phyloP scores from a whole-genome alignment of 2,113 vertebrate genomes.

The Eubucco bourcierii region DNA sequence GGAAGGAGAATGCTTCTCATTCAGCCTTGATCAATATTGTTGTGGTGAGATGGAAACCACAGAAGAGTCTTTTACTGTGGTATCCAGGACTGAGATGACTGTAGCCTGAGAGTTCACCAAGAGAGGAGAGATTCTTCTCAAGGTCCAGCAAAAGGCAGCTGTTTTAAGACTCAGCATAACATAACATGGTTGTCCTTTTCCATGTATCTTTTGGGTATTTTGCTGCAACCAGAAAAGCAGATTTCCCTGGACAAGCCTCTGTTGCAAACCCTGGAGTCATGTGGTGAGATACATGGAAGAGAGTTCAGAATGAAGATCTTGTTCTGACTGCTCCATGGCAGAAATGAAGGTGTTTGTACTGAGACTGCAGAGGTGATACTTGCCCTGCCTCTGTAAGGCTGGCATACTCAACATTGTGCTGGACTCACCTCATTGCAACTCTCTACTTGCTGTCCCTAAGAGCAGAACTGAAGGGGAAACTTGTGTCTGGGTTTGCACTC shows the following conservation, averaged over 20 bases:
- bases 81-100: neutral
- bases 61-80: neutral
- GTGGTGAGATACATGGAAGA: neutral
- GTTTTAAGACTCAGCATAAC: neutral
- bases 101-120: neutral
- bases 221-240: neutral
- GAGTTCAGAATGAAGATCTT: neutral
- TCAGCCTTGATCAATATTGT: neutral
- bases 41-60: neutral
- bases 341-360: accelerated
- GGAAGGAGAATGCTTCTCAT: neutral
- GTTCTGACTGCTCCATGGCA: accelerated
- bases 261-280: neutral
- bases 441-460: neutral
- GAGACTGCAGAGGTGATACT: neutral
- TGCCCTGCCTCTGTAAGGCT: neutral
- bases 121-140: neutral
- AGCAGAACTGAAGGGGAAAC: neutral
- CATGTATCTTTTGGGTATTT: neutral
- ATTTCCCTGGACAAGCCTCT: neutral
- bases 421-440: neutral
- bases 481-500: neutral
- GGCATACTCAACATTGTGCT: neutral
- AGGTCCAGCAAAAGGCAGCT: neutral
- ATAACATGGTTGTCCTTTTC: neutral